Evolutionary conservation across 2,797 vertebrate species (phyloP).

Genomic region (Darevskia mixta): DNA sequence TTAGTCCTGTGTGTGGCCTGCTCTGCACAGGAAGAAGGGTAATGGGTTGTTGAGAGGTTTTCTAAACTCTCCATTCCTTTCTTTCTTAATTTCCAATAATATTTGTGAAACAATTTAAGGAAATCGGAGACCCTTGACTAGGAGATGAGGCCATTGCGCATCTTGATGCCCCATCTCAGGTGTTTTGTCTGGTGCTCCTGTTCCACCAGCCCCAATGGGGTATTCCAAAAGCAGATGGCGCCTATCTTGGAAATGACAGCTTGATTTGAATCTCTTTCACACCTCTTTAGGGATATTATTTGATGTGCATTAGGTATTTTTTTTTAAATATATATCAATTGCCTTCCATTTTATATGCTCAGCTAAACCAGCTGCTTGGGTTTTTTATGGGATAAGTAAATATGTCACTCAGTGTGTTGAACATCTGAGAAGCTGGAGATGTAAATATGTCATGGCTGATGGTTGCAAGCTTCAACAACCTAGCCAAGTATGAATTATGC

Average conservation of each 20-base stretch:
- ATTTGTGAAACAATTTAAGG: not conserved
- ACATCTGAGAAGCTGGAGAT: constrained; percentile 61
- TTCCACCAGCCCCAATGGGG: constrained; percentile 34
- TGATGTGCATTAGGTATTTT: constrained; percentile 42
- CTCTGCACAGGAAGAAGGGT: not conserved
- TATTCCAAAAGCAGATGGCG: constrained; percentile 41
- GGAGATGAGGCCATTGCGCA: not conserved
- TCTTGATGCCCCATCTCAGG: not conserved
- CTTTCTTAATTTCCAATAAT: not conserved
- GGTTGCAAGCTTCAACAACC: constrained; percentile 56
- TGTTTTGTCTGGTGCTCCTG: not conserved
- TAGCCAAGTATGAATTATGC: constrained; percentile 58
- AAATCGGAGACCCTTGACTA: not conserved
- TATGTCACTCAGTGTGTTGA: constrained; percentile 65
- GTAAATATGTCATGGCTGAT: constrained; percentile 69
- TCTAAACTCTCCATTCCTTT: not conserved
- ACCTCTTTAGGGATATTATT: constrained; percentile 64
- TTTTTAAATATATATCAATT: constrained; percentile 41
- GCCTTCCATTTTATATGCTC: constrained; percentile 53
- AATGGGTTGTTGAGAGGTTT: not conserved
- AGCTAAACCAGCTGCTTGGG: constrained; percentile 69
- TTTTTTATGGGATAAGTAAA: constrained; percentile 61
- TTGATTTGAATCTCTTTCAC: constrained; percentile 63
- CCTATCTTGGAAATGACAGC: constrained; percentile 63
- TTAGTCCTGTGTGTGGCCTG: not conserved